Evolutionary conservation across 2,113 vertebrate species (phyloP), one percentile per base, ranked within the genome.

Genomic region (Australoheros scitulus): DNA sequence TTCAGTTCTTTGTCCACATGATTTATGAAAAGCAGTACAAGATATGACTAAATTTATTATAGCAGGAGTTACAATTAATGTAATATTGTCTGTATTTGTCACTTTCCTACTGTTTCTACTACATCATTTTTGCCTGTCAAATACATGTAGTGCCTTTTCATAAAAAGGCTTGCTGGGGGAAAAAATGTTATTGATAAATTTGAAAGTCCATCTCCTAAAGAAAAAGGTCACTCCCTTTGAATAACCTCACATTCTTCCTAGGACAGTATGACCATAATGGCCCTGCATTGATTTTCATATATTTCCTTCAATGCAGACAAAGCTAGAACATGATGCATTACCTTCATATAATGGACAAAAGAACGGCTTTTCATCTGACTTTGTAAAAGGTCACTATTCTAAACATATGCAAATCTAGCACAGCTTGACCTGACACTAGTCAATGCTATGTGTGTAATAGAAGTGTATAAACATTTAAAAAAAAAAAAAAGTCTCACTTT

Each of bases 371-470:
- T 81, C 29, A 57, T 74, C 41, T 61, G 63, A 83, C 84, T 81
- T 79, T 83, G 64, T 57, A 26, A 81, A 89, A 89, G 81, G 87
- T 91, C 60, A 61, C 43, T 18, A 61, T 76, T 80, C 61, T 57
- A 85, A 88, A 87, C 72, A 83, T 55, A 89, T 89, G 81, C 57
- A 91, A 84, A 92, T 82, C 41, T 74, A 20, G 15, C 87, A 76
- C 87, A 84, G 75, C 75, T 74, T 87, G 80, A 85, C 43, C 6
- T 29, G 52, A 38, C 17, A 74, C 6, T 4, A 58, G n/a, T 59
- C 78, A 61, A 15, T 76, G 56, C 29, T 65, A 47, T 61, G n/a
- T 9, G 17, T 57, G 17, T 15, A 47, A 76, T 26, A 56, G 15
- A 68, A 26, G 5, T 83, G 24, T 8, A 36, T n/a, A 80, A 77